Evolutionary conservation across 2,113 vertebrate species (phyloP), one percentile per base, ranked within the genome.

Genomic region (Zonotrichia leucophrys): DNA sequence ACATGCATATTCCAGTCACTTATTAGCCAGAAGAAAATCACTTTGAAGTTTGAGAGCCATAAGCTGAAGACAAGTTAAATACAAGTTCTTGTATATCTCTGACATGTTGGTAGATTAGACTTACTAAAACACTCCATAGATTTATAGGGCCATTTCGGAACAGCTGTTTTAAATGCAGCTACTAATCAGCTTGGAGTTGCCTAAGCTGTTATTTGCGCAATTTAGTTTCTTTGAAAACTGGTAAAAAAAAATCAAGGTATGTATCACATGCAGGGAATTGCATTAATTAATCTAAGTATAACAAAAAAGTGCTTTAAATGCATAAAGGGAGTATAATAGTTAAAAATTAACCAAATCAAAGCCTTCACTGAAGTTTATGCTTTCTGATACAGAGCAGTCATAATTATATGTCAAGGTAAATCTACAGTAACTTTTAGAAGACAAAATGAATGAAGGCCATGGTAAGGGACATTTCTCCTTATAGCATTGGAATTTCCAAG

Each of bases 11-110:
- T 94, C 84, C 11, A 0, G 52, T 75, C 53, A 50, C 25, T 64
- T 89, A 46, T 69, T 93, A 96, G 30, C 31, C 41, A 88, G 73
- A 84, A 75, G n/a, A 95, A 96, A 93, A 86, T 81, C 56, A 30
- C 89, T 94, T 96, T 94, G 72, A 95, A 90, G 63, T 94, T 47
- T 91, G 76, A 88, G 42, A 93, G 64, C 52, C 0, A 0, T 92
- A 81, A 96, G 73, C 82, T 92, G 52, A 90, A 74, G 46, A 68
- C 53, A 91, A 91, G 73, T 66, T 94, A 68, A 89, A 58, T 72
- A 46, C 52, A 64, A 53, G 52, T 42, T 81, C 31, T 86, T 63
- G 21, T 66, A 10, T 74, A 56, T 90, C 67, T 83, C 35, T 3
- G 0, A 44, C 30, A 60, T 70, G 24, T 69, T 83, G 52, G 25